Base-by-base conservation (phyloP, 2,113 vertebrate genomes). In the Antechinus stuartii region DNA sequence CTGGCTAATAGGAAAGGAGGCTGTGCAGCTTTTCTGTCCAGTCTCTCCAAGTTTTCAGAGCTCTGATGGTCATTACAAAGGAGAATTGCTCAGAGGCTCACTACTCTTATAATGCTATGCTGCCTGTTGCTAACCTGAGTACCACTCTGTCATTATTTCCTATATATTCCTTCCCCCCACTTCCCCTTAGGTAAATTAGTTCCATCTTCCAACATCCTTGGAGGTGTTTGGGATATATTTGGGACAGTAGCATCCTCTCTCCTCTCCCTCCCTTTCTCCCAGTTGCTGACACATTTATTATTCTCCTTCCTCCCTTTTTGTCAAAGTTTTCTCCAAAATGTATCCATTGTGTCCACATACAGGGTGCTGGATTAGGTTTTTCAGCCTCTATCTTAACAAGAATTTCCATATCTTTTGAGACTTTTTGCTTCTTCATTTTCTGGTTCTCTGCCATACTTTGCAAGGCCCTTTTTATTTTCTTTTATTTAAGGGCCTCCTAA, bases 381-480 rank as follows among this genome's bases (percentile, higher is more conserved):
- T 22, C 35, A 42, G 19, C 6, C 68, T 42, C 16, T 23, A 8
- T 42, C n/a, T 84, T 84, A 84, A 35, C 0, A 42, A 11, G n/a
- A 42, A 23, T 7, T 42, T 35, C 68, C 68, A 84, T 42, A 84
- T 84, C 35, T 42, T n/a, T 23, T 42, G 42, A 84, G 8, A 93
- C 92, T 89, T 91, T 42, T 95, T 30, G 89, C 11, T 50, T 27
- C 22, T 52, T 22, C 26, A 42, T 2, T 92, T 30, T 91, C 57
- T 92, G n/a, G 16, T 26, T 91, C 90, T 50, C 91, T 94, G 19
- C 8, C 11, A 27, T 46, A 92, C 47, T 57, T 89, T 57, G 47
- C 90, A 94, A 93, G 11, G 16, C 6, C 19, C n/a, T 50, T 94
- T 92, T 92, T 93, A 30, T n/a, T 96, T 93, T 95, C 11, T 94